Percentiles rank a stretch among this genome's conserved stretches.
Conservation (phyloP, 30 jellyfish, hydroid and myxozoan species). For the Haliclystus octoradiatus region DNA sequence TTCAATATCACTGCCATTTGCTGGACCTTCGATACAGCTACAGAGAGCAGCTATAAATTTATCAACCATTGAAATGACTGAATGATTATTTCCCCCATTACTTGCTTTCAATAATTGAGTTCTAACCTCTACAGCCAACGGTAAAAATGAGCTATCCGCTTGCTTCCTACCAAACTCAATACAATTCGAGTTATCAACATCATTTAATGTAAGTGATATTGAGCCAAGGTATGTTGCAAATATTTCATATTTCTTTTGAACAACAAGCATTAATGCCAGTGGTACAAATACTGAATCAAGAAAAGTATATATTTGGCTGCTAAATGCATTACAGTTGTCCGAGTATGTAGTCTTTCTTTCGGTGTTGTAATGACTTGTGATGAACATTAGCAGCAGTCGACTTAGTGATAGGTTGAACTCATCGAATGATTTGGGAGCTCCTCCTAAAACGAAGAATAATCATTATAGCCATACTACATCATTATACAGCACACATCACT, state of each 20-base stretch:
- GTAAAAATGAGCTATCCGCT: not conserved
- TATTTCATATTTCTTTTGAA: not conserved
- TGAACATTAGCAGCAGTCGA: no score
- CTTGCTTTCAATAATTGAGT: not conserved
- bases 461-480: no score
- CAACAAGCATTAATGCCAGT: not conserved
- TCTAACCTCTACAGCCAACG: not conserved
- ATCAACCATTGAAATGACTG: not conserved
- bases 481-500: no score
- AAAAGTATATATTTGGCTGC: no score
- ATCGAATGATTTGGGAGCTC: no score
- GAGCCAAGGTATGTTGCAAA: not conserved
- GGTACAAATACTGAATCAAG: not conserved
- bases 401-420: no score
- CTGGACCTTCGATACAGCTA: not conserved
- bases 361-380: no score
- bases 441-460: no score
- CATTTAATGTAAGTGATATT: not conserved
- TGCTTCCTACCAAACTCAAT: not conserved
- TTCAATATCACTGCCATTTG: not conserved
- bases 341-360: no score
- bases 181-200: not conserved
- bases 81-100: not conserved
- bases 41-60: not conserved
- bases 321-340: no score